Evolutionary conservation across 2,888 invertebrate genomes (phyloP).

Genomic region (Archips xylosteana): DNA sequence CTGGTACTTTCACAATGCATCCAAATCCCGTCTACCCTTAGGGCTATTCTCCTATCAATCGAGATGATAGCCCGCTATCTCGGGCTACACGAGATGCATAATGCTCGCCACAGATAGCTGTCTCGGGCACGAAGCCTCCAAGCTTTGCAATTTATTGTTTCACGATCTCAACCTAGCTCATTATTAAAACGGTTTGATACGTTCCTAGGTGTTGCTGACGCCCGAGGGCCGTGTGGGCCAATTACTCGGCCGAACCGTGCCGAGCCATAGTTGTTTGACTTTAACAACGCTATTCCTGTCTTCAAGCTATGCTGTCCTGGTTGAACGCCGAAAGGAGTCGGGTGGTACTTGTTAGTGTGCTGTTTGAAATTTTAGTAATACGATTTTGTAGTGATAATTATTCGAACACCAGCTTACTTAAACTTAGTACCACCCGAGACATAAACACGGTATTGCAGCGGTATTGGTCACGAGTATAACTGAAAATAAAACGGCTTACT

Average conservation of each 20-base stretch:
- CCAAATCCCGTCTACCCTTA: slow-evolving; percentile 76
- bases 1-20: slow-evolving; percentile 66
- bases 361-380: not conserved
- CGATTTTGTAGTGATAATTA: not conserved
- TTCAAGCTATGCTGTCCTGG: slow-evolving; percentile 50
- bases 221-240: slow-evolving; percentile 77
- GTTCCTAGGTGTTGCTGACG: slow-evolving; percentile 83
- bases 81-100: slow-evolving; percentile 79
- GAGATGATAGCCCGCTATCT: slow-evolving; percentile 83
- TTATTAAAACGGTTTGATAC: slow-evolving; percentile 86
- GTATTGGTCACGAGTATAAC: no score
- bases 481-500: not conserved
- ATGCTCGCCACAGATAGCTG: slow-evolving; percentile 83
- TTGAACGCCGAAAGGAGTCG: slow-evolving; percentile 31
- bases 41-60: slow-evolving; percentile 84
- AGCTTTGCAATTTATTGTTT: slow-evolving; percentile 86
- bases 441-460: no score
- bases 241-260: slow-evolving; percentile 72
- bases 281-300: slow-evolving; percentile 72
- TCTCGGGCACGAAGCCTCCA: slow-evolving; percentile 84
- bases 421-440: no score
- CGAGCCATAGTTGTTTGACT: slow-evolving; percentile 72
- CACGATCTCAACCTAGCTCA: slow-evolving; percentile 83
- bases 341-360: slow-evolving; percentile 3
- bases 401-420: not conserved